Evolutionary conservation across 2,797 vertebrate genomes (phyloP), one percentile per base, ranked within the genome.

Genomic region (Buphagus erythrorhynchus): DNA sequence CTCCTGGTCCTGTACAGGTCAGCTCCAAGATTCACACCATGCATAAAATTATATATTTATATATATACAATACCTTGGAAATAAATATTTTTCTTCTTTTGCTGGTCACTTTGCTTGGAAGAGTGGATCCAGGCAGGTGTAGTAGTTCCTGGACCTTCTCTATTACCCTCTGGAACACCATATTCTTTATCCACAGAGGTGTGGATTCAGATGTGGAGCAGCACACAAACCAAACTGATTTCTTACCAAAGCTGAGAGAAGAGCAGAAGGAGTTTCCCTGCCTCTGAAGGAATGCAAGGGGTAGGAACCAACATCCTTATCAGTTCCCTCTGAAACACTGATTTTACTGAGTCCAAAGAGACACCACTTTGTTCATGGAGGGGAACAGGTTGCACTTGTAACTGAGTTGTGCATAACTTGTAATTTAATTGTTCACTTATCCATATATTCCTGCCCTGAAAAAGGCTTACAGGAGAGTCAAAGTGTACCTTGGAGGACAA

Each of bases 311-410:
- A 20, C 4, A 3, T 6, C 17, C n/a, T 45, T 4, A 2, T 10
- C 42, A 45, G 12, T 3, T 8, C 8, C 5, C 42, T 42, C 49
- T 71, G 58, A 71, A 82, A 71, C 22, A 16, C 6, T 36, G 31
- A 33, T 54, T 75, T 71, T 54, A 11, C 16, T 29, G 57, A 54
- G 9, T 11, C 9, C n/a, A 78, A 40, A 31, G 45, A 76, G 73
- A 38, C 11, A 17, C 2, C 16, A 5, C 6, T 68, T 63, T 1
- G 1, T 26, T 36, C 1, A 0, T 1, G 2, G 18, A 24, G n/a
- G 14, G 38, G 24, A 68, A 38, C 4, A 42, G 15, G 10, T 21
- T 49, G 26, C 1, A 7, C 9, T 55, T 16, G 11, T 0, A 71
- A 57, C 20, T 5, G 16, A 35, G 9, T 1, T n/a, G 5, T 38